Percentiles rank a stretch among this genome's conserved stretches.
Conservation (phyloP, 1,140 invertebrate species). For the Drosophila kepulauana region DNA sequence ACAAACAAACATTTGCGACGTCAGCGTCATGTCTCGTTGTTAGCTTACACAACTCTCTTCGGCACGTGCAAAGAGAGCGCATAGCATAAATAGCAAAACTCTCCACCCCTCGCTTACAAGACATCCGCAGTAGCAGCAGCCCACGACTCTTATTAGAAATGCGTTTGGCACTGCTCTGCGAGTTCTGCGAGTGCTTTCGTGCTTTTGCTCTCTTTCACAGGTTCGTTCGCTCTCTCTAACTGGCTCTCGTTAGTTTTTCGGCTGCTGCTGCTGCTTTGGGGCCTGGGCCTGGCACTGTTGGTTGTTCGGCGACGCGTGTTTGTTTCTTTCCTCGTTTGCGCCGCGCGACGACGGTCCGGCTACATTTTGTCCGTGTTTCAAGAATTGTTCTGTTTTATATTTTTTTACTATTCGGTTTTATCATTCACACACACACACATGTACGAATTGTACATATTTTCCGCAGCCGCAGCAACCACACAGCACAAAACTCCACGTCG, state of each 20-base stretch:
- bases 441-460: conserved; percentile 49
- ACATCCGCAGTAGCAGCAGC: conserved; percentile 7
- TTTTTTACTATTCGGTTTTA: conserved; percentile 69
- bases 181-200: conserved; percentile 19
- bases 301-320: conserved; percentile 64
- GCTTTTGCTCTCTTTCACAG: conserved; percentile 35
- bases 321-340: conserved; percentile 81
- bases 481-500: conserved; percentile 40
- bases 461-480: conserved; percentile 51
- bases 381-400: conserved; percentile 71
- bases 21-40: conserved; percentile 18
- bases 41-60: conserved; percentile 32
- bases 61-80: conserved; percentile 48
- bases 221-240: conserved; percentile 17
- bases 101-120: conserved; percentile 48
- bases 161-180: conserved; percentile 40
- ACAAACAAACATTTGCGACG: conserved; percentile 54
- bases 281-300: conserved; percentile 44
- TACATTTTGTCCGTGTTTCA: conserved; percentile 76
- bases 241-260: conserved; percentile 59
- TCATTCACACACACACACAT: conserved; percentile 34
- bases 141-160: conserved; percentile 49
- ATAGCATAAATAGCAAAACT: conserved; percentile 21
- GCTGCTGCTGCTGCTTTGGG: conserved; percentile 22
- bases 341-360: conserved; percentile 74